phyloP scores from a whole-genome alignment of 2,113 vertebrate species.

The Rallus limicola region DNA sequence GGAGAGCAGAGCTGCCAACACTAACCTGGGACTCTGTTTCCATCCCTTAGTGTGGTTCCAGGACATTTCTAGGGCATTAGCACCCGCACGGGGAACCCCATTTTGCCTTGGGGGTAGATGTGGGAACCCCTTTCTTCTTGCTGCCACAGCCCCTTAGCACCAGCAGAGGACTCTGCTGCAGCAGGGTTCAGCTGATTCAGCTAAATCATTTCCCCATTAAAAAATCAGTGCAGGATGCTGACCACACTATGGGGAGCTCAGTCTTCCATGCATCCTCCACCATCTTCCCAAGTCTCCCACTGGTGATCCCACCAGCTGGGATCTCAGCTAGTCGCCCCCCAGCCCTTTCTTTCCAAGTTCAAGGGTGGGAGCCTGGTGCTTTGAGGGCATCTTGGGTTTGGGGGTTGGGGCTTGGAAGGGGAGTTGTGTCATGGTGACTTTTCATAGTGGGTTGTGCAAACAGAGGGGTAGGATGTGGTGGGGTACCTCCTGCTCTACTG shows the following conservation, averaged over 20 bases:
- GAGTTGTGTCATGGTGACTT: background rate
- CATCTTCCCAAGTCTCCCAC: background rate
- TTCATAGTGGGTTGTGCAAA: background rate
- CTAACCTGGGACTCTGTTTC: background rate
- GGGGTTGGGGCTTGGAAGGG: background rate
- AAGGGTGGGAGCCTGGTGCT: background rate
- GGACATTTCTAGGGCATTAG: background rate
- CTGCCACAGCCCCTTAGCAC: background rate
- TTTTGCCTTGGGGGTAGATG: rapidly evolving
- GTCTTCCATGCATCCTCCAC: background rate
- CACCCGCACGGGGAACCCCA: background rate
- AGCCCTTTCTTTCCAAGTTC: background rate
- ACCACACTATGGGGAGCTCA: background rate
- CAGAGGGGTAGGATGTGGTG: background rate
- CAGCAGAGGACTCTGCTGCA: slow-evolving; percentile 60
- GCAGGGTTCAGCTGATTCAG: background rate
- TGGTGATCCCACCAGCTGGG: background rate
- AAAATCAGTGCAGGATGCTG: background rate
- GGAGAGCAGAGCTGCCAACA: rapidly evolving
- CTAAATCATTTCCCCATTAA: background rate
- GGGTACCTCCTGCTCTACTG: background rate
- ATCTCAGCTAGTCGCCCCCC: background rate
- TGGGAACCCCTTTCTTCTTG: background rate
- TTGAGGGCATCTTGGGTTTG: background rate
- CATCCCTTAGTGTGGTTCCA: background rate